Evolutionary conservation across 2,113 vertebrate species (phyloP).

Genomic region (Sorex araneus): DNA sequence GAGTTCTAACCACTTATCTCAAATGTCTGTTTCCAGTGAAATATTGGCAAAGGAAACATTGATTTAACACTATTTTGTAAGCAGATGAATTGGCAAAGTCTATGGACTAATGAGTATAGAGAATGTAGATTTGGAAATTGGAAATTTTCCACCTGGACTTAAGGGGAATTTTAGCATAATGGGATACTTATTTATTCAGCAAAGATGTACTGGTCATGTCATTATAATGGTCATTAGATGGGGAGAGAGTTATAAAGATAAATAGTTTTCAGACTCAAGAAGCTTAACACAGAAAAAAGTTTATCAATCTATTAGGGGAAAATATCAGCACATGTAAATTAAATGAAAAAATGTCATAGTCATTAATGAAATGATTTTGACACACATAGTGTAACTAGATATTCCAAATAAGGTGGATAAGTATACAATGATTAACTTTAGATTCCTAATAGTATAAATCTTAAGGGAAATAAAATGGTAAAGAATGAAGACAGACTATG

Average conservation of each 20-base stretch:
- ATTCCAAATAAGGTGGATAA: background rate
- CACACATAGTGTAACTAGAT: background rate
- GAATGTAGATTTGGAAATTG: background rate
- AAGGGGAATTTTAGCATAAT: constrained; percentile 18
- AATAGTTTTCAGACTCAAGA: background rate
- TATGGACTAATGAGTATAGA: background rate
- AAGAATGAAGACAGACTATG: background rate
- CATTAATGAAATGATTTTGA: background rate
- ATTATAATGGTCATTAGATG: background rate
- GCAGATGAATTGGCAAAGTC: constrained; percentile 11
- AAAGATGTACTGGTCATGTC: background rate
- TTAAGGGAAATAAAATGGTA: background rate
- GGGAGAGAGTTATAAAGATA: background rate
- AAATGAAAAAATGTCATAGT: background rate
- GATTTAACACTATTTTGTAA: constrained; percentile 43
- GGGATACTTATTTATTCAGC: background rate
- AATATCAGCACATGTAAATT: background rate
- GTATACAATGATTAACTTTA: background rate
- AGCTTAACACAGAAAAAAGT: background rate
- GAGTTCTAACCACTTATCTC: background rate
- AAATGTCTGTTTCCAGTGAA: background rate
- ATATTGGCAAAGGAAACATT: background rate
- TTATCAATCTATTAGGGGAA: background rate
- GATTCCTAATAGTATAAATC: background rate
- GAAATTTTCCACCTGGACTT: constrained; percentile 36